A percentile compares a stretch with the other conserved stretches of the same genome.
Conservation (phyloP, 30 jellyfish, hydroid and myxozoan genomes). For the Hydra vulgaris region DNA sequence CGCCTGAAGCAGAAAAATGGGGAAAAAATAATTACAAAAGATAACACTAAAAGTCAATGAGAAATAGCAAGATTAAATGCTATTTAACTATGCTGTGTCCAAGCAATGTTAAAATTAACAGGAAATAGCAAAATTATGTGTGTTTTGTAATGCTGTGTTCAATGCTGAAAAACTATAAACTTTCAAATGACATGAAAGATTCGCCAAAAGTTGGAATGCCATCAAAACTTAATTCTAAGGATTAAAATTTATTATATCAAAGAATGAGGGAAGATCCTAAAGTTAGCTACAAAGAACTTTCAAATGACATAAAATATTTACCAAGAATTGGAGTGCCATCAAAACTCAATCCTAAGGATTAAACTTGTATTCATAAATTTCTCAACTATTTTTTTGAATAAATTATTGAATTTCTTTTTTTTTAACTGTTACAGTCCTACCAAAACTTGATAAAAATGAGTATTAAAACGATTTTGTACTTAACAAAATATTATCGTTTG, state of each 20-base stretch:
- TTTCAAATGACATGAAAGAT: not conserved
- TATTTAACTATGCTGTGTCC: not conserved
- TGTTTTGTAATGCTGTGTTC: not conserved
- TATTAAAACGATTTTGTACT: no score
- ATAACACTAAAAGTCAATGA: not conserved
- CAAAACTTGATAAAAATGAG: no score
- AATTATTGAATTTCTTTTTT: no score
- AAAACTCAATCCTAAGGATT: no score
- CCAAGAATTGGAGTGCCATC: not conserved
- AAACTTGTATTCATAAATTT: no score
- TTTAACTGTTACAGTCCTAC: no score
- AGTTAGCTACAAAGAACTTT: not conserved
- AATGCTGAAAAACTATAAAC: not conserved
- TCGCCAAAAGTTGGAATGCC: not conserved
- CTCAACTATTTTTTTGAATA: no score
- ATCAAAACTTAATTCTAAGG: not conserved
- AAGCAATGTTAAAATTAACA: no score
- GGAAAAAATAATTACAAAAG: not conserved
- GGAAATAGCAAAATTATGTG: not conserved
- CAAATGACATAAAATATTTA: not conserved
- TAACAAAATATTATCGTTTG: no score
- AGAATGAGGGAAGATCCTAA: not conserved
- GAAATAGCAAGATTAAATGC: not conserved
- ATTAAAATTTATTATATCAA: not conserved
- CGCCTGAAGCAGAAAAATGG: not conserved